phyloP scores from a whole-genome alignment of 1,140 invertebrate species.

The Lepidostoma basale region DNA sequence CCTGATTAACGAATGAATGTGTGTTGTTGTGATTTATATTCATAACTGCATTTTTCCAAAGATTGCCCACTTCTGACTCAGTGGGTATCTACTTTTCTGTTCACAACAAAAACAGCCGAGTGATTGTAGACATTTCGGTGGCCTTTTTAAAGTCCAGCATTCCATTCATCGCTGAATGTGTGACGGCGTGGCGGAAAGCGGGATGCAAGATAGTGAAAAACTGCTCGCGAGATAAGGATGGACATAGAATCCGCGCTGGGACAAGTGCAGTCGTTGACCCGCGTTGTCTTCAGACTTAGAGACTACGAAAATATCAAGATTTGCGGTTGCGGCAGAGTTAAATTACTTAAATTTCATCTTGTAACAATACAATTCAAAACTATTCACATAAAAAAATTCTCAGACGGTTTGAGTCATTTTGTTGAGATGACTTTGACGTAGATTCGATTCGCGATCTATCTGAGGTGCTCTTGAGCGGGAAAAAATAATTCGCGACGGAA shows the following conservation, averaged over 20 bases:
- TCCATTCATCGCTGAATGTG: conserved; percentile 44
- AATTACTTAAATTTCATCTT: too few relatives aligned
- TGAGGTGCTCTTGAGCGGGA: conserved; percentile 33
- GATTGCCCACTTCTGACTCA: not conserved
- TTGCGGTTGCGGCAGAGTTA: too few relatives aligned
- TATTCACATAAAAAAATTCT: too few relatives aligned
- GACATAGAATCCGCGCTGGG: conserved; percentile 8
- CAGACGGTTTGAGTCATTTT: too few relatives aligned
- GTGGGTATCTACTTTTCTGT: not conserved
- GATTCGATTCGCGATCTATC: too few relatives aligned
- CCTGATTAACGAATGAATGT: too few relatives aligned
- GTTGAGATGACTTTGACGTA: too few relatives aligned
- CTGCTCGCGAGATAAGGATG: conserved; percentile 4
- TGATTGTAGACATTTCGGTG: conserved; percentile 35
- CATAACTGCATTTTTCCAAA: too few relatives aligned
- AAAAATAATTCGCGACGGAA: conserved; percentile 41
- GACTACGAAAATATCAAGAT: too few relatives aligned
- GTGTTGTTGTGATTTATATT: too few relatives aligned
- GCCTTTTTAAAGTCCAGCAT: conserved; percentile 38
- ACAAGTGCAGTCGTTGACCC: conserved; percentile 44
- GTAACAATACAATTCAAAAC: too few relatives aligned
- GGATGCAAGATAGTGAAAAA: conserved; percentile 48
- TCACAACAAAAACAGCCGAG: conserved; percentile 10
- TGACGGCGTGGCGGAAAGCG: conserved; percentile 51
- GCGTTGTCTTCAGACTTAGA: conserved; percentile 6